phyloP scores from a whole-genome alignment of 2,113 vertebrate species.

The Marmota monax region DNA sequence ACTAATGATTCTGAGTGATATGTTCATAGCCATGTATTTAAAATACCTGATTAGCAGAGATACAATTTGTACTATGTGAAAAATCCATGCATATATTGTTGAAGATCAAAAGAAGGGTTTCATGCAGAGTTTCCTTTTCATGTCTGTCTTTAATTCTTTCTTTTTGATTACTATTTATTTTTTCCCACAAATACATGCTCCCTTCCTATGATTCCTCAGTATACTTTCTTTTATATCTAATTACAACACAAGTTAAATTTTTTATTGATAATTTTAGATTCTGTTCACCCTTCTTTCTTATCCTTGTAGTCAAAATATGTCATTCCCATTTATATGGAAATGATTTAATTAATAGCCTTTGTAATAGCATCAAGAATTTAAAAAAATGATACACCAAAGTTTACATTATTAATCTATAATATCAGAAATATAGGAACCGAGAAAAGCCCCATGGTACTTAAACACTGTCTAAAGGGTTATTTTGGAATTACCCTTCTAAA shows the following conservation, averaged over 20 bases:
- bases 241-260: background rate
- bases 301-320: background rate
- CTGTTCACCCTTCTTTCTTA: background rate
- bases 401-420: background rate
- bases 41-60: conserved; percentile 21
- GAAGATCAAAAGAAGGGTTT: background rate
- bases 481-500: background rate
- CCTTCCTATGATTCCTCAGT: background rate
- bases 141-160: background rate
- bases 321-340: background rate
- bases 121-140: background rate
- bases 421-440: background rate
- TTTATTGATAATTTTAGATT: background rate
- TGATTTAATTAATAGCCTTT: background rate
- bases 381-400: background rate
- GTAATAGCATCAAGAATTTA: background rate
- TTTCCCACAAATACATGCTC: background rate
- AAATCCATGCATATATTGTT: conserved; percentile 7
- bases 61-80: background rate
- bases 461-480: background rate
- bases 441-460: background rate
- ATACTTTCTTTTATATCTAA: background rate
- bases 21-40: conserved; percentile 42
- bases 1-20: conserved; percentile 38
- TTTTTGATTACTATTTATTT: background rate